Evolutionary conservation across 37 sponge, comb jelly and placozoan species (phyloP), one percentile per base, ranked within the genome.

Genomic region (Eunapius fragilis): DNA sequence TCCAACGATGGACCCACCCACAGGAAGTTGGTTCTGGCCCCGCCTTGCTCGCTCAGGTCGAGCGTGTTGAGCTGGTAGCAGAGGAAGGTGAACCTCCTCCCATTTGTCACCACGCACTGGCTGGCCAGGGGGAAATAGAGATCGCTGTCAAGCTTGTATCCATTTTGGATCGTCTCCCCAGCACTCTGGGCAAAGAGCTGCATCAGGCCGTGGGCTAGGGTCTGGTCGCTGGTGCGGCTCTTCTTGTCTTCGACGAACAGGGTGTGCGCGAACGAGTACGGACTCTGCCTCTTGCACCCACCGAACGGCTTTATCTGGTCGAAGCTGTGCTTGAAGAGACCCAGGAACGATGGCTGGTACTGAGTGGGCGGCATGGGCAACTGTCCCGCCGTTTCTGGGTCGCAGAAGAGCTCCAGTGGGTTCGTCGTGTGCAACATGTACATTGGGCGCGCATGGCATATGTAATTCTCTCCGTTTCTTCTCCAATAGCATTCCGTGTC

Each of bases 61-160:
- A 95, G 88, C 0, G 93, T 92, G 80, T 95, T 92, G 37, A 95
- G 83, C 28, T 95, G 96, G 36, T 82, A 92, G 58, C 85, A 87
- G n/a, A 87, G 77, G 81, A 90, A 95, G 17, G 93, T 90, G 85
- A 92, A 90, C 71, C 49, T 47, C 24, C 77, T 71, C 22, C 96
- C 96, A 75, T 92, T 50, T 2, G 96, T 90, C 19, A 95, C 31
- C 17, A 95, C 80, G 22, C 82, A 87, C 68, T 95, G 96, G 2
- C 68, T 78, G 24, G 83, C 76, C 2, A 92, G 85, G 19, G 96
- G 96, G 68, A 70, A 88, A 2, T 34, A 37, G 26, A 94, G 89
- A 34, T 88, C 80, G 33, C 74, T 32, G 80, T 87, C 89, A 14
- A 91, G 73, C 22, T 68, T 76, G 87, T 83, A 88, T 26, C 94